These are phyloP conservation scores for Nannospalax galili DNA, from an alignment of 2,113 vertebrate genomes.

Conservation along the genomic window DNA sequence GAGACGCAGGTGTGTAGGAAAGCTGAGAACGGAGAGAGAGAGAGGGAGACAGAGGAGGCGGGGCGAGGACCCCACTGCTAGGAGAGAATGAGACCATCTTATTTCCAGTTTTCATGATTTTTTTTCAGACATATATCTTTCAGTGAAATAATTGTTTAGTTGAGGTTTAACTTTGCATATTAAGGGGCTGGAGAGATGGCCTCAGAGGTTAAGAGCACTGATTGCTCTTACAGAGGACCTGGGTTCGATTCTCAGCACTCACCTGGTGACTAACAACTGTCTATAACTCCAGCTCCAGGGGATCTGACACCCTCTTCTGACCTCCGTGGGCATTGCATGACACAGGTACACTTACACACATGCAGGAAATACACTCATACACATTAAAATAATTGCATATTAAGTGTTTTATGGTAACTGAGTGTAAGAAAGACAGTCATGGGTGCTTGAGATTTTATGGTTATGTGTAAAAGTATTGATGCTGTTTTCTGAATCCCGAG, in stretches of 20 bases:
- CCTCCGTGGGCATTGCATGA: no score
- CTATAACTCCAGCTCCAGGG: no score
- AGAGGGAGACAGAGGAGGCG: not conserved
- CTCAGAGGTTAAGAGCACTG: no score
- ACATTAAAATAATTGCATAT: no score
- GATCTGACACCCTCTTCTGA: no score
- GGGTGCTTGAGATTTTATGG: not conserved
- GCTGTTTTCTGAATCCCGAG: not conserved
- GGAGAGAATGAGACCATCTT: not conserved
- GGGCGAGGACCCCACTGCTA: not conserved
- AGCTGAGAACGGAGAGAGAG: not conserved
- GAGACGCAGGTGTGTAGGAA: not conserved
- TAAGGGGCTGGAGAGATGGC: no score
- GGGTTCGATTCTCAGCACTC: no score
- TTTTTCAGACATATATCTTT: not conserved
- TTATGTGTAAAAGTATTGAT: not conserved
- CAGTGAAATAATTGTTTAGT: not conserved
- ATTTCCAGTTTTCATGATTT: not conserved
- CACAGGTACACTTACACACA: no score
- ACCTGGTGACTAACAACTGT: no score
- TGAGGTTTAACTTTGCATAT: not conserved
- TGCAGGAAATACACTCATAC: no score
- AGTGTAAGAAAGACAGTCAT: not conserved
- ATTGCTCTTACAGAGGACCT: no score
- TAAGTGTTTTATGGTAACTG: not conserved